Base-by-base conservation (phyloP, 2,797 vertebrate genomes). In the Lepus oiostolus region DNA sequence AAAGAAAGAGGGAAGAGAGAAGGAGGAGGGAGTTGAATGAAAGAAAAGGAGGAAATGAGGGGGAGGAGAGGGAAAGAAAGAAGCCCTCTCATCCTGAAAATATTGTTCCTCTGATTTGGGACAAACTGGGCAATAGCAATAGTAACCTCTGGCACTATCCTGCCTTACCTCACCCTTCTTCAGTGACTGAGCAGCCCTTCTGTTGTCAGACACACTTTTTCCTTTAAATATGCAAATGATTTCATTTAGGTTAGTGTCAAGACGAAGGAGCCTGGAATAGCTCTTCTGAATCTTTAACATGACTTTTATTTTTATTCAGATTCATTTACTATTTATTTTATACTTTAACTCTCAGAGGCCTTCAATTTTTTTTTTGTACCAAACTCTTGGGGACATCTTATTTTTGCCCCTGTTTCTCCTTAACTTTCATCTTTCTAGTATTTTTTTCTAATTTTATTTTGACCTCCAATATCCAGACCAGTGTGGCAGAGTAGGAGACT, bases 281-380 rank as follows among this genome's bases (percentile, higher is more conserved):
- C 30, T 75, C 91, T 87, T 86, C 32, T 58, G 42, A 94, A 68
- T 85, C 68, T 79, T 84, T 86, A 90, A 86, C n/a, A n/a, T n/a
- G n/a, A n/a, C 13, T 89, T 88, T 19, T 85, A 35, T 88, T 87
- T 95, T 94, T 5, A 62, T 52, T 91, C 60, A 70, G 79, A 74
- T 94, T 85, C 42, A 63, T 58, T 93, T 88, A 90, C 52, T 96
- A 26, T 92, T 88, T 77, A 72, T 47, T 93, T 95, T 93, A 32
- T 70, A 32, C 3, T 87, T 86, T 32, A 76, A 52, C 32, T 85
- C 13, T 47, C 52, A 81, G 32, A 80, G n/a, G 14, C 5, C 50
- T 94, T 62, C 68, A 21, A 19, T 93, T 74, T 67, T 81, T 74
- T 67, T 81, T 76, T 76, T 88, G 13, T 30, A n/a, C 19, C 19